Evolutionary conservation across 2,113 vertebrate species (phyloP), one percentile per base, ranked within the genome.

Genomic region (Limanda limanda): DNA sequence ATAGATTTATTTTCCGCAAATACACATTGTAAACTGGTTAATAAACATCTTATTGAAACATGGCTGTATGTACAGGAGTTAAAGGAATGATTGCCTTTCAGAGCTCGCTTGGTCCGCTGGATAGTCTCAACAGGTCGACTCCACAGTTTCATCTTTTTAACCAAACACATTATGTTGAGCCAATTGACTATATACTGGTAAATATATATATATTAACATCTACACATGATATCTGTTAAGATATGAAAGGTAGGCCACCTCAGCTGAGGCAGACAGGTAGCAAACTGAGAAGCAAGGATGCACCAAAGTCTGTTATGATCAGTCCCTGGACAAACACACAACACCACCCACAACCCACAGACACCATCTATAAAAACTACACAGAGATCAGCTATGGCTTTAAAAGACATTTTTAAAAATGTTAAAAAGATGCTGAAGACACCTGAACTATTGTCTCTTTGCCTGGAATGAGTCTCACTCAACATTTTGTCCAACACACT

Each of bases 21-120:
- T 71, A 88, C 75, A 76, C 75, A 81, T 54, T 89, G 86, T 88
- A 92, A 92, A 91, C 85, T 0, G 61, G 77, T 90, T 78, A 83
- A 85, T 86, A 88, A 78, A 91, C 85, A 89, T 74, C 69, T 64
- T 69, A 68, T 82, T 81, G 54, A 86, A 86, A 27, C 31, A 55
- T 80, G 61, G 73, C 51, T 82, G 57, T 76, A 78, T 57, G 62
- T 66, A 86, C 45, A 23, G 42, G 15, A 64, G 40, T 76, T 76
- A 70, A 71, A 76, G 87, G 89, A 91, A 92, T 91, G 87, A 86
- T 82, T 86, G 84, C 65, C 73, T 66, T 57, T 69, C 17, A 65
- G 58, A 74, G 65, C 64, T 73, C 24, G 4, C 47, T 75, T 82
- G 79, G 86, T 87, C 83, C 74, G 71, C 20, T 70, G 54, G 15